A percentile compares a stretch with the other conserved stretches of the same genome.
phyloP scores from a whole-genome alignment of 2,888 invertebrate genomes.

The Macrophya annulata region DNA sequence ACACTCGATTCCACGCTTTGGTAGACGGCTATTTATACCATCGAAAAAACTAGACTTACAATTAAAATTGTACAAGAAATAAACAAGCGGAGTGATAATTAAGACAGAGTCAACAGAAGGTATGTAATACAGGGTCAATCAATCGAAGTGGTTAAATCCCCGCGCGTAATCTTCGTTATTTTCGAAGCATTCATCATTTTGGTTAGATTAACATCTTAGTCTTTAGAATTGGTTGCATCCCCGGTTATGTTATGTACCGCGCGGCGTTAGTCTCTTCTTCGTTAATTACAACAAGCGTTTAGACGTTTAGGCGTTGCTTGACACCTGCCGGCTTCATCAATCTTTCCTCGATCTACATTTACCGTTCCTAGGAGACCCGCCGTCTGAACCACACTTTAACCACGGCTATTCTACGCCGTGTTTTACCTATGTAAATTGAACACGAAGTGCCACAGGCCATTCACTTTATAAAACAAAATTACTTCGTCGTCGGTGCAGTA shows the following conservation, averaged over 20 bases:
- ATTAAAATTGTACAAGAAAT: conserved; percentile 15
- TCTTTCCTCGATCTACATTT: conserved; percentile 69
- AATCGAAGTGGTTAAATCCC: conserved; percentile 25
- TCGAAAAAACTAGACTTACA: background rate
- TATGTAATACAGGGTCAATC: background rate
- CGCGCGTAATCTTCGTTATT: conserved; percentile 29
- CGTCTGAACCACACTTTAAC: background rate
- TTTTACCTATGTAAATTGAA: conserved; percentile 33
- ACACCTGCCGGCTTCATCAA: conserved; percentile 73
- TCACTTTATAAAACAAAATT: conserved; percentile 58
- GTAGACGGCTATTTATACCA: background rate
- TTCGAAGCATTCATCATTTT: conserved; percentile 56
- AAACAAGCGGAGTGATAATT: conserved; percentile 9
- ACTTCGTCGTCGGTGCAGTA: background rate
- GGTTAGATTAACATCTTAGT: conserved; percentile 55
- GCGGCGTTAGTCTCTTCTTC: conserved; percentile 44
- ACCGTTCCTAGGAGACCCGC: conserved; percentile 23
- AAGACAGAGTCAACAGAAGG: conserved; percentile 3
- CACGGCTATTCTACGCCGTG: background rate
- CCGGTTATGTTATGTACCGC: conserved; percentile 4
- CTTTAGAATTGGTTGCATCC: conserved; percentile 42
- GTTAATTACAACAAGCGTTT: conserved; percentile 58
- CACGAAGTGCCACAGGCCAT: conserved; percentile 26
- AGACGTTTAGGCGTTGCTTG: conserved; percentile 68
- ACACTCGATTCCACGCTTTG: conserved; percentile 34